Percentiles rank a stretch among this genome's conserved stretches.
phyloP scores from a whole-genome alignment of 2,888 invertebrate genomes.

The Eustalomyia histrio region DNA sequence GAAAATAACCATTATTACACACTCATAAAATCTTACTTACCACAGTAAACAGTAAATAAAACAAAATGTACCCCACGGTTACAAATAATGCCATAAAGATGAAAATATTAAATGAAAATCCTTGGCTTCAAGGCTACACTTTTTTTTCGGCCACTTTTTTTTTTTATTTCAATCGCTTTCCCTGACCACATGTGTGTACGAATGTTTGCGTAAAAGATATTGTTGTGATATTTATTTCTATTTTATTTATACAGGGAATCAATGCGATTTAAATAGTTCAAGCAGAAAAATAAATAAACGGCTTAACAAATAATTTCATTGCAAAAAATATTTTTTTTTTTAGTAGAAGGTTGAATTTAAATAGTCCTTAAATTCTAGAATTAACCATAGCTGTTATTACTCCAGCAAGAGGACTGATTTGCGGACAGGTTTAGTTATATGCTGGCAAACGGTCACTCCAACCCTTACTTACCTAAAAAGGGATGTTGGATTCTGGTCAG shows the following conservation, averaged over 20 bases:
- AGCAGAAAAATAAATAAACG: slow-evolving; percentile 18
- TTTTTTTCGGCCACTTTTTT: neutral
- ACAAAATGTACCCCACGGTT: slow-evolving; percentile 47
- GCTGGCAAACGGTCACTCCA: too few species aligned
- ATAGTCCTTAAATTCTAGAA: too few species aligned
- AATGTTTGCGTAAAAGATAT: neutral
- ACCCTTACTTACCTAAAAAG: too few species aligned
- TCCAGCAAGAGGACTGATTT: too few species aligned
- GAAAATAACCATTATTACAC: slow-evolving; percentile 49
- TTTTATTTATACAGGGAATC: slow-evolving; percentile 26
- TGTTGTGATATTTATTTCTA: neutral
- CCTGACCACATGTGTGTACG: slow-evolving; percentile 45
- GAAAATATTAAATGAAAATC: slow-evolving; percentile 59
- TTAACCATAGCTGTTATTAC: too few species aligned
- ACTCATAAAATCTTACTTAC: slow-evolving; percentile 42
- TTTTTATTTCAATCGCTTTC: slow-evolving; percentile 30
- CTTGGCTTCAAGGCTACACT: slow-evolving; percentile 46
- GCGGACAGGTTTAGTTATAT: too few species aligned
- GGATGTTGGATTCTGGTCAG: too few species aligned
- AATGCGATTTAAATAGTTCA: slow-evolving; percentile 49
- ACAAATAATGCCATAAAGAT: slow-evolving; percentile 48
- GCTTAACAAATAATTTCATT: neutral
- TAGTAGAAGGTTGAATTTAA: too few species aligned
- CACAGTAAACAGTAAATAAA: slow-evolving; percentile 47
- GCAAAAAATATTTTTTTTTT: neutral